phyloP scores from a whole-genome alignment of 1,140 invertebrate genomes.

The Ceratosolen solmsi region DNA sequence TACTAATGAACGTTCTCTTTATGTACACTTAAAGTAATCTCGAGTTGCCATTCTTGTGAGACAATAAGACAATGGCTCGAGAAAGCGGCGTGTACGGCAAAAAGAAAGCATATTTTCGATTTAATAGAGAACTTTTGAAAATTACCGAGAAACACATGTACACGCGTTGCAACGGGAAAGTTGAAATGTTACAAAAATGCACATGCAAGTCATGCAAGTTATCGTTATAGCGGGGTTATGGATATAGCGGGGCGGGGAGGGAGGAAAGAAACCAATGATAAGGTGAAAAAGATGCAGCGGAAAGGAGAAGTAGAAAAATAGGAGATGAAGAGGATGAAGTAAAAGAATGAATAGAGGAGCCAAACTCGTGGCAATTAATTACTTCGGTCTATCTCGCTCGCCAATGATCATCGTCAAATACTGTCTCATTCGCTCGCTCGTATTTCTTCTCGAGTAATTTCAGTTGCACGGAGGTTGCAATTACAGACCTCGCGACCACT shows the following conservation, averaged over 20 bases:
- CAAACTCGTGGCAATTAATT: no score
- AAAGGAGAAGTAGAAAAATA: no score
- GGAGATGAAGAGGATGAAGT: no score
- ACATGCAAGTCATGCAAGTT: background rate
- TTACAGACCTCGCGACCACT: background rate
- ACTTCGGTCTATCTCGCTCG: no score
- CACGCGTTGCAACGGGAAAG: background rate
- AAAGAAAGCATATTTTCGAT: constrained; percentile 4
- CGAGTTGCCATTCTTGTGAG: background rate
- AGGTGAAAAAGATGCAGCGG: no score
- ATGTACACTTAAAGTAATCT: background rate
- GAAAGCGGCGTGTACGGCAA: background rate
- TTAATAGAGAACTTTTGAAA: background rate
- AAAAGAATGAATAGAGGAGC: no score
- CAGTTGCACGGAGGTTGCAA: background rate
- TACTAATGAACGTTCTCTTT: background rate
- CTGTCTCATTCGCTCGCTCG: no score
- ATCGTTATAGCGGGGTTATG: background rate
- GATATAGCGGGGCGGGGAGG: no score
- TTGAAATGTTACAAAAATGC: background rate
- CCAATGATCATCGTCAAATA: no score
- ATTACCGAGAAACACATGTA: background rate
- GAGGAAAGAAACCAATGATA: no score
- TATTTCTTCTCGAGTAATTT: no score
- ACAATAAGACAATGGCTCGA: constrained; percentile 22